A percentile compares a stretch with the other conserved stretches of the same genome.
Conservation (phyloP, 2,797 vertebrate genomes). For the Naso thynnoides region DNA sequence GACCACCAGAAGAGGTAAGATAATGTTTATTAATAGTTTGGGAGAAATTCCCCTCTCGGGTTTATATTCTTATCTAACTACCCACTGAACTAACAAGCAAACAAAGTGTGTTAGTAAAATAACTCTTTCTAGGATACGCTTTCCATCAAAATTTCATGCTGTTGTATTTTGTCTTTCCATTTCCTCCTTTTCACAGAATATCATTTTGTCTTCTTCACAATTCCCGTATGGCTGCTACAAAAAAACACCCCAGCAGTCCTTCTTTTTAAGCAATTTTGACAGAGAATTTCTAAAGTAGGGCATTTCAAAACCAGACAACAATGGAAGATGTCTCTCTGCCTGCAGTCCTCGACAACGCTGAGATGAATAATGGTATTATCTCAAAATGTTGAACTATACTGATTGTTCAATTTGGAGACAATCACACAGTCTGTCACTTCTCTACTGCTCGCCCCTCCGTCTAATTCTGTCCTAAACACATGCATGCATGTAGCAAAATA, state of each 20-base stretch:
- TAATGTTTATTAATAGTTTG: neutral
- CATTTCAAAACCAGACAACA: slow-evolving; percentile 69
- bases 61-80: neutral
- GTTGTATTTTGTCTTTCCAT: slow-evolving; percentile 23
- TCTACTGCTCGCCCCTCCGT: slow-evolving; percentile 50
- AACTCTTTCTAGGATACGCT: neutral
- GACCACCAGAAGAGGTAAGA: neutral
- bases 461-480: slow-evolving; percentile 60
- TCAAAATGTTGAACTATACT: slow-evolving; percentile 66
- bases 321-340: slow-evolving; percentile 58
- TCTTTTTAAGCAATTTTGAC: slow-evolving; percentile 47
- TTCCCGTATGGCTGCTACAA: slow-evolving; percentile 27
- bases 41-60: neutral
- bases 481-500: slow-evolving; percentile 52
- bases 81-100: neutral
- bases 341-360: slow-evolving; percentile 45
- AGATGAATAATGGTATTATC: slow-evolving; percentile 76
- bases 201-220: slow-evolving; percentile 44
- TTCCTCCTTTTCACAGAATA: slow-evolving; percentile 28
- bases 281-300: slow-evolving; percentile 64
- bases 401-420: slow-evolving; percentile 77
- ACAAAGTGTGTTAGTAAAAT: slow-evolving; percentile 19
- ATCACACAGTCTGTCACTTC: slow-evolving; percentile 74
- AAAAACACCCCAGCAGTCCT: slow-evolving; percentile 29
- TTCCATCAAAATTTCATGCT: slow-evolving; percentile 21